Base-by-base conservation (phyloP, 2,888 invertebrate genomes). In the Cremastinae sp. region DNA sequence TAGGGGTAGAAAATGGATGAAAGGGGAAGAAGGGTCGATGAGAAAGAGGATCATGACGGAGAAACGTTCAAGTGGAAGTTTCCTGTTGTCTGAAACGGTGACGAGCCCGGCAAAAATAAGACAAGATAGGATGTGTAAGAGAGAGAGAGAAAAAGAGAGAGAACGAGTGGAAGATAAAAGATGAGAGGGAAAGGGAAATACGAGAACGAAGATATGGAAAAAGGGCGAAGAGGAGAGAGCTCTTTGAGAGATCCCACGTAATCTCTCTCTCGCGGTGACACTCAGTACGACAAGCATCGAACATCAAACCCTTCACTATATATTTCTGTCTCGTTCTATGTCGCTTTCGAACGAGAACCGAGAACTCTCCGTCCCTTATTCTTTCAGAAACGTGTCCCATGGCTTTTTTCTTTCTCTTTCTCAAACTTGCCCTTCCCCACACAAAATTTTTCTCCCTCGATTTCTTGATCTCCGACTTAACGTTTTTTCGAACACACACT, bases 211-310 rank as follows among this genome's bases (percentile, higher is more conserved):
- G 75, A 64, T 65, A 71, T 49, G 56, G 75, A 22, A 53, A 47
- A 64, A 54, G 75, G 43, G 71, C 45, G 58, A 66, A 65, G 64
- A 43, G 73, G 74, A 70, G 74, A 78, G 65, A 73, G 78, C 78
- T 86, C 84, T 85, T 85, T 85, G 82, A 84, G 85, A 85, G 82
- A 84, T 53, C 79, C 70, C 82, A 81, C 84, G 86, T 86, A 86
- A 86, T 86, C 84, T 86, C 85, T 28, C 28, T 85, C 84, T 84
- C 83, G 83, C 82, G 83, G 84, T 85, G 86, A 85, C 85, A 86
- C 85, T 83, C 85, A 85, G 85, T 86, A 85, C 84, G 82, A 83
- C 83, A 80, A 81, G 78, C 79, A 83, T 79, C 79, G 81, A 82
- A 76, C 81, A 82, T 82, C 83, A 71, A 82, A 79, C 81, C 80